Conservation (phyloP, 2,888 invertebrate genomes). For the Eristalis tenax region DNA sequence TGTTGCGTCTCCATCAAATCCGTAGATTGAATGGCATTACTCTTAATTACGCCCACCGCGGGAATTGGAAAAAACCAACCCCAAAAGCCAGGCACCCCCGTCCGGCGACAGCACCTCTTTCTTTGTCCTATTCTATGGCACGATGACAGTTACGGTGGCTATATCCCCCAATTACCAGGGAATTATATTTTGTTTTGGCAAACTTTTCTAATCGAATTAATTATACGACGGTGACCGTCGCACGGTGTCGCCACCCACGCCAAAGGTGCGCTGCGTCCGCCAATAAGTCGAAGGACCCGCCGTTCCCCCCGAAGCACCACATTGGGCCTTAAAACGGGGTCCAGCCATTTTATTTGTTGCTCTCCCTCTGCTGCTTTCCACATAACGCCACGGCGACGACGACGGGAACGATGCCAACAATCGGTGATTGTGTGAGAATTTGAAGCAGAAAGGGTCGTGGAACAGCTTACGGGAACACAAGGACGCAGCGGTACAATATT, state of each 20-base stretch:
- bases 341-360: conserved; percentile 22
- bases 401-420: background rate
- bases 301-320: background rate
- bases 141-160: conserved; percentile 49
- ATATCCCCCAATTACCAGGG: conserved; percentile 48
- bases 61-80: background rate
- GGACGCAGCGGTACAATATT: conserved; percentile 4
- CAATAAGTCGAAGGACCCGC: background rate
- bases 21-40: conserved; percentile 34
- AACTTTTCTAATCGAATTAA: conserved; percentile 68
- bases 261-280: conserved; percentile 20
- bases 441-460: background rate
- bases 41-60: conserved; percentile 24
- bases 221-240: conserved; percentile 23
- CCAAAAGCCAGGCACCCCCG: background rate
- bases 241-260: background rate
- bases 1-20: background rate
- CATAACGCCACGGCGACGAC: conserved; percentile 22
- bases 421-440: background rate
- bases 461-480: background rate
- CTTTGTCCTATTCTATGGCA: conserved; percentile 7
- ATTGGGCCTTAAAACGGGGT: conserved; percentile 17
- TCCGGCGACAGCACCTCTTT: background rate
- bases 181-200: conserved; percentile 54
- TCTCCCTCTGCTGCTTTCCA: background rate